A percentile compares a stretch with the other conserved stretches of the same genome.
These are phyloP conservation scores for Dione vanillae DNA, from an alignment of 2,888 invertebrate species.

Conservation along the genomic window DNA sequence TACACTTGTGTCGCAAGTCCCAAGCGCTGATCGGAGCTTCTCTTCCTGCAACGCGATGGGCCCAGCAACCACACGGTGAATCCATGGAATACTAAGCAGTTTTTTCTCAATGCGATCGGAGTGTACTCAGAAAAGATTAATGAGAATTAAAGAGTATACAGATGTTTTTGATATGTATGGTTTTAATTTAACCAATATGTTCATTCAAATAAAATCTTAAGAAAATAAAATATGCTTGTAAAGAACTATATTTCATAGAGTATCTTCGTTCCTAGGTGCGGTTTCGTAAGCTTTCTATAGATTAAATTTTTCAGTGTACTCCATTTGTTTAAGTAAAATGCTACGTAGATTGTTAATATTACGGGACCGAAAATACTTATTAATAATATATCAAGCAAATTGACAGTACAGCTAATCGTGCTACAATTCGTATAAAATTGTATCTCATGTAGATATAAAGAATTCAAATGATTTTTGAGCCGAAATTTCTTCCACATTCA, in stretches of 20 bases:
- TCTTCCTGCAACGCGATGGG: too few relatives aligned
- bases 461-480: too few relatives aligned
- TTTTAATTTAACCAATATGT: too few relatives aligned
- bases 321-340: conserved; percentile 33
- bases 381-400: neutral
- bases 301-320: conserved; percentile 45
- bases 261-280: conserved; percentile 37
- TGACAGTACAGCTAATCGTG: neutral
- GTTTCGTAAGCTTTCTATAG: conserved; percentile 43
- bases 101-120: too few relatives aligned
- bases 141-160: too few relatives aligned
- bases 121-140: too few relatives aligned
- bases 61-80: too few relatives aligned
- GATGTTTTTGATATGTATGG: too few relatives aligned
- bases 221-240: neutral
- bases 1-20: too few relatives aligned
- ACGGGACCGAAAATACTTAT: conserved; percentile 5
- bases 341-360: conserved; percentile 25
- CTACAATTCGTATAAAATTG: neutral
- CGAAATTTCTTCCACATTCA: too few relatives aligned
- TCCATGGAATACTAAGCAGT: too few relatives aligned
- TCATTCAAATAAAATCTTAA: neutral
- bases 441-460: neutral
- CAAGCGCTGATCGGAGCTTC: too few relatives aligned
- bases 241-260: conserved; percentile 34